Base-by-base conservation (phyloP, 2,797 vertebrate genomes). In the Sebastes jordani region DNA sequence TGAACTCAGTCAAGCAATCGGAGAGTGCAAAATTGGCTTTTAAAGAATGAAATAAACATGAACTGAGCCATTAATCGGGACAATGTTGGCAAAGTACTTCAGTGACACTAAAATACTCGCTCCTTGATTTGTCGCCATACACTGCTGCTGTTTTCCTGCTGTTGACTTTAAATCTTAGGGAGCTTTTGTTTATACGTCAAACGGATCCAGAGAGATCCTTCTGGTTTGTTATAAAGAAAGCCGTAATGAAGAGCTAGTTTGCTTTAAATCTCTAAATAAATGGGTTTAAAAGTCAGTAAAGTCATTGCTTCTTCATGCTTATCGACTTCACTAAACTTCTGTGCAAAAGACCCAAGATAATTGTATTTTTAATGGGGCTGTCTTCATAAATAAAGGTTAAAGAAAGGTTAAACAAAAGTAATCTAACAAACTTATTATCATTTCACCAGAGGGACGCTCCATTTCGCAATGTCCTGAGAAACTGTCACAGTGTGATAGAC, bases 401-500 rank as follows among this genome's bases (percentile, higher is more conserved):
- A 81, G 18, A 76, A 87, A 90, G 87, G 91, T 90, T 90, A 92
- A 92, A 83, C 81, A 72, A 78, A 86, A 90, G 81, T 86, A 83
- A 92, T 93, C 83, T 80, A 78, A 89, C 86, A 90, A 79, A 89
- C 82, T 82, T 85, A 88, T 86, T 72, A 80, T 74, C 18, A 32
- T 78, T 85, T 71, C 74, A 82, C 81, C 69, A 49, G 81, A 86
- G 78, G 60, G 66, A 86, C 62, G 29, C 68, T 83, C 55, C 73
- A 66, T 84, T 89, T 92, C 46, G 80, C 86, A 74, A 81, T 65
- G 88, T 92, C 80, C 80, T 76, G 84, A 80, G 82, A 94, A 92
- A 78, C 88, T 92, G 94, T 90, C 92, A 92, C 74, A 60, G 71
- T 75, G 78, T 90, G 91, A 94, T 87, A 55, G 77, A 93, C 88